phyloP scores from a whole-genome alignment of 2,888 invertebrate species.

The Dynastes maya region DNA sequence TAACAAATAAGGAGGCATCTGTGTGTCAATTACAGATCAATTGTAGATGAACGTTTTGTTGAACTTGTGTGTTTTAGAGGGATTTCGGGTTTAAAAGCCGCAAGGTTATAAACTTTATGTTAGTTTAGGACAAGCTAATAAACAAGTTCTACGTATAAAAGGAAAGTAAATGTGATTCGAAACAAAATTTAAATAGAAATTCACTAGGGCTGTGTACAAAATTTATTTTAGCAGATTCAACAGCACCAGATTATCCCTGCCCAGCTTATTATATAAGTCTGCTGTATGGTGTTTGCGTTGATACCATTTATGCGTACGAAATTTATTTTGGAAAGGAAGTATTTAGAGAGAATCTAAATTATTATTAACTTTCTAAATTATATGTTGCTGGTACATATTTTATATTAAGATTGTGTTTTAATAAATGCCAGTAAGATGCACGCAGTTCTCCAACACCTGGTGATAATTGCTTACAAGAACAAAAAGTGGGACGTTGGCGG shows the following conservation, averaged over 20 bases:
- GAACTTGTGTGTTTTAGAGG: too few relatives aligned
- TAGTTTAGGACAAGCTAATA: slow-evolving; percentile 27
- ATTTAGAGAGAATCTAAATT: too few relatives aligned
- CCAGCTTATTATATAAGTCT: not conserved
- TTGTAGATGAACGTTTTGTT: too few relatives aligned
- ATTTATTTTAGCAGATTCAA: not conserved
- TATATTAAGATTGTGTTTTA: too few relatives aligned
- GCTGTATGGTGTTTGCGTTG: not conserved
- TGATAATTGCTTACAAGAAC: too few relatives aligned
- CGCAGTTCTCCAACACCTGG: too few relatives aligned
- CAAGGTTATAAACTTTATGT: slow-evolving; percentile 7
- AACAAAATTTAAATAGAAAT: not conserved
- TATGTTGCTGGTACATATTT: too few relatives aligned
- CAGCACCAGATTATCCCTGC: not conserved
- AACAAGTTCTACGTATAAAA: not conserved
- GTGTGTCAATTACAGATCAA: too few relatives aligned
- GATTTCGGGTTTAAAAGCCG: not conserved
- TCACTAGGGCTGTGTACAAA: not conserved
- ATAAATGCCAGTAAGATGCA: too few relatives aligned
- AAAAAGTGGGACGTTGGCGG: too few relatives aligned
- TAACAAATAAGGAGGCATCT: too few relatives aligned
- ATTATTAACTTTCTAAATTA: too few relatives aligned
- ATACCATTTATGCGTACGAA: not conserved
- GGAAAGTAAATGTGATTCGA: not conserved
- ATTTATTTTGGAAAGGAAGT: not conserved